Evolutionary conservation across 2,113 vertebrate species (phyloP).

Genomic region (Nesoenas mayeri): DNA sequence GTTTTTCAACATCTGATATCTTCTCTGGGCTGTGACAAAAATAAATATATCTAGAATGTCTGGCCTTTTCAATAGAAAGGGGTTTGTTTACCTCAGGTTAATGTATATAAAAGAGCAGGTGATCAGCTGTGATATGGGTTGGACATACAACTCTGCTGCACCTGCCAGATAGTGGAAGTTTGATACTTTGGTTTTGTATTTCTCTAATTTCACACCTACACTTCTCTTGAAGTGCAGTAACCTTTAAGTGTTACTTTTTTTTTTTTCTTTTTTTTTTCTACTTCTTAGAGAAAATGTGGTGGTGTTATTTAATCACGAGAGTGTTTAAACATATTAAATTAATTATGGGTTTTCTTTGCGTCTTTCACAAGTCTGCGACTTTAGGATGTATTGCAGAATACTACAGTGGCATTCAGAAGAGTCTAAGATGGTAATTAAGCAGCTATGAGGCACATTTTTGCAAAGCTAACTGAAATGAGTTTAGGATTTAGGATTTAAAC

Average conservation of each 20-base stretch:
- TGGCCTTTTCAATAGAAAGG: background rate
- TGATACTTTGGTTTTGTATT: background rate
- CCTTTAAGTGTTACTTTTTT: background rate
- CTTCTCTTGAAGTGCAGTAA: background rate
- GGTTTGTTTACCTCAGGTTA: background rate
- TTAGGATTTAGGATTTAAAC: background rate
- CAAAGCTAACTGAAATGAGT: background rate
- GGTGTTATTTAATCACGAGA: background rate
- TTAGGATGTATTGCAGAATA: background rate
- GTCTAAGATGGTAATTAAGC: background rate
- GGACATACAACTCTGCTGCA: background rate
- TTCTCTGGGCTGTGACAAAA: accelerated
- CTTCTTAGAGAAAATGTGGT: background rate
- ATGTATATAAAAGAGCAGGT: background rate
- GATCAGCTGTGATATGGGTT: background rate
- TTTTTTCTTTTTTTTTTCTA: background rate
- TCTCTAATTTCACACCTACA: background rate
- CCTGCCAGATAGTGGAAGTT: background rate
- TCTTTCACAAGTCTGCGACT: background rate
- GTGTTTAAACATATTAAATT: background rate
- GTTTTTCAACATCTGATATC: background rate
- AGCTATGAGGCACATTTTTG: background rate
- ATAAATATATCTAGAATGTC: background rate
- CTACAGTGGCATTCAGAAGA: background rate
- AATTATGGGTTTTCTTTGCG: background rate